Evolutionary conservation across 2,888 invertebrate species (phyloP).

Genomic region (Lissonota sp.): DNA sequence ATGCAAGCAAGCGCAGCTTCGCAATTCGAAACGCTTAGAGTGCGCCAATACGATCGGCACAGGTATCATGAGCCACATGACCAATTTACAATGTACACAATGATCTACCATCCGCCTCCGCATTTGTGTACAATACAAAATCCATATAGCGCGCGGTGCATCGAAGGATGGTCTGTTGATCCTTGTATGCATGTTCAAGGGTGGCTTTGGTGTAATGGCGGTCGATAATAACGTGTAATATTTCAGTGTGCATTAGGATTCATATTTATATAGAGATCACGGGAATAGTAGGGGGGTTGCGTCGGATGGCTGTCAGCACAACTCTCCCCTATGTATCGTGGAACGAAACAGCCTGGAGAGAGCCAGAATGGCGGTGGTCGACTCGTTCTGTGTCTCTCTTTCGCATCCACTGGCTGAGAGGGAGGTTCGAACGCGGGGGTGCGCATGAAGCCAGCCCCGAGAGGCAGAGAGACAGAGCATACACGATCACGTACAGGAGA

Average conservation of each 20-base stretch:
- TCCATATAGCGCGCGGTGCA: background rate
- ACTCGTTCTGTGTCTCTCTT: conserved; percentile 8
- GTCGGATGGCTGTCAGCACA: conserved; percentile 55
- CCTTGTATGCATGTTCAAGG: background rate
- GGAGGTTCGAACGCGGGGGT: conserved; percentile 40
- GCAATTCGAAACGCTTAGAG: conserved; percentile 10
- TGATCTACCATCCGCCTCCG: background rate
- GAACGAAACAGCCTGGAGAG: conserved; percentile 3
- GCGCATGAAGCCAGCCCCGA: conserved; percentile 43
- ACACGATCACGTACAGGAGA: conserved; percentile 1
- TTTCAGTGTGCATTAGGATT: conserved; percentile 60
- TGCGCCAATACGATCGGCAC: background rate
- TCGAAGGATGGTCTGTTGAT: too few species aligned
- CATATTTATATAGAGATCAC: conserved; percentile 69
- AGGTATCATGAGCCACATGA: background rate
- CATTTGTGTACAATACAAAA: conserved; percentile 2
- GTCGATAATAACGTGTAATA: conserved; percentile 57
- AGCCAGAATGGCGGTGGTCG: conserved; percentile 49
- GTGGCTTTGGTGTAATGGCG: conserved; percentile 46
- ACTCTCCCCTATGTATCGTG: background rate
- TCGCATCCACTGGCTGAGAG: background rate
- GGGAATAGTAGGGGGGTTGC: conserved; percentile 46
- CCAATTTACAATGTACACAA: background rate
- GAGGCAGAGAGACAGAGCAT: conserved; percentile 13
- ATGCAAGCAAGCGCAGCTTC: conserved; percentile 5